Evolutionary conservation across 2,888 invertebrate species (phyloP).

Genomic region (Aelia acuminata): DNA sequence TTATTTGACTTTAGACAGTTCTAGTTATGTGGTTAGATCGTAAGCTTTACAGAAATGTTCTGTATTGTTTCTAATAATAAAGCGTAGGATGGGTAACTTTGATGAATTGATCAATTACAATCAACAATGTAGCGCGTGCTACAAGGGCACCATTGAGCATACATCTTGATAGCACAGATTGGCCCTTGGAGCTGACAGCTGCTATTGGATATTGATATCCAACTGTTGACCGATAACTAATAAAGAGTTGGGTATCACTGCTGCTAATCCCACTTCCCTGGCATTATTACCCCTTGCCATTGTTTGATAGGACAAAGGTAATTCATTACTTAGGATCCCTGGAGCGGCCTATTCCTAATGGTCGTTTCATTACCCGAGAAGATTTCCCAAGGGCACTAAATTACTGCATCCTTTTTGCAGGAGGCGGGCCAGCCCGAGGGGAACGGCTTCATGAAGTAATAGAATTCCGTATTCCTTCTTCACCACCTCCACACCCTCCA

Average conservation of each 20-base stretch:
- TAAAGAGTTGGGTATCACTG: not conserved
- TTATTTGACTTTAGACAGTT: no score
- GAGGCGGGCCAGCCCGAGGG: not conserved
- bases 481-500: not conserved
- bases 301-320: slow-evolving; percentile 2
- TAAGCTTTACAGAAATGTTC: no score
- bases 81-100: no score
- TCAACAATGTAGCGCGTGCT: not conserved
- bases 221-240: not conserved
- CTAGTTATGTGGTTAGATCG: no score
- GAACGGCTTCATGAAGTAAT: slow-evolving; percentile 30
- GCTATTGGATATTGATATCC: not conserved
- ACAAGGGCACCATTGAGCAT: not conserved
- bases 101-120: not conserved
- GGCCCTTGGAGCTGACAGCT: not conserved
- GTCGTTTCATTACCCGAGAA: slow-evolving; percentile 4
- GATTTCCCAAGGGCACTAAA: slow-evolving; percentile 1
- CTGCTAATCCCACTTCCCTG: not conserved
- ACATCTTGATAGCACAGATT: not conserved
- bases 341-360: not conserved
- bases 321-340: slow-evolving; percentile 16
- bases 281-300: not conserved
- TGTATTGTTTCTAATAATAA: no score
- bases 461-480: not conserved
- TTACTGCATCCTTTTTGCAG: slow-evolving; percentile 15